These are phyloP conservation scores for Semnopithecus entellus DNA, from an alignment of 2,113 vertebrate genomes.

Conservation along the genomic window DNA sequence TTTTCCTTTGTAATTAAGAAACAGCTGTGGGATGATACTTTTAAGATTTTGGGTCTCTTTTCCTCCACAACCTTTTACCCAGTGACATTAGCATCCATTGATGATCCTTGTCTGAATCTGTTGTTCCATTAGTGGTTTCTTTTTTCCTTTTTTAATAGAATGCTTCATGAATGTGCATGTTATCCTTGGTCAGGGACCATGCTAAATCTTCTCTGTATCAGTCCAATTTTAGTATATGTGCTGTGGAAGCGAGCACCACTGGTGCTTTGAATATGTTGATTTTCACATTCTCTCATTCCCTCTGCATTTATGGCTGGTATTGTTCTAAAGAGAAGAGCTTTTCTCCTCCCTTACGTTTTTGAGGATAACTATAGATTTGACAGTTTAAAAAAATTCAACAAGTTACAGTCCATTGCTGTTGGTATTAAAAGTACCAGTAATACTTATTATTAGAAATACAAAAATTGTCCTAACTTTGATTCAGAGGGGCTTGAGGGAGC, in stretches of 20 bases:
- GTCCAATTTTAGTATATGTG: neutral
- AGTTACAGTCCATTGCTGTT: neutral
- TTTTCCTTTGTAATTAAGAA: slow-evolving; percentile 12
- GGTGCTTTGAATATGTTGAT: neutral
- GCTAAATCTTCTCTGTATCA: neutral
- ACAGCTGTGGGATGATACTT: neutral
- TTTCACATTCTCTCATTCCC: neutral
- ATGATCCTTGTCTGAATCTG: neutral
- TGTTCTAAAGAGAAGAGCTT: neutral
- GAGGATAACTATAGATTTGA: neutral
- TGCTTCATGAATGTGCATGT: neutral
- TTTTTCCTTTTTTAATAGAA: neutral
- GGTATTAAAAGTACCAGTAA: neutral
- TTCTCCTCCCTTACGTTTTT: neutral
- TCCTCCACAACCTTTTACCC: neutral
- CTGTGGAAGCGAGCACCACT: neutral
- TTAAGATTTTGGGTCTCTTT: neutral
- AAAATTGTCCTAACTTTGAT: neutral
- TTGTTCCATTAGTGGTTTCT: neutral
- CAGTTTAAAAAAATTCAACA: neutral
- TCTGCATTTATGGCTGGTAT: neutral
- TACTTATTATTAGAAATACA: neutral
- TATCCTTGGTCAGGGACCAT: neutral
- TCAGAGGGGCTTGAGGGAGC: neutral
- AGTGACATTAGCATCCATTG: neutral